Evolutionary conservation across 2,797 vertebrate genomes (phyloP).

Genomic region (Anguilla obscura): DNA sequence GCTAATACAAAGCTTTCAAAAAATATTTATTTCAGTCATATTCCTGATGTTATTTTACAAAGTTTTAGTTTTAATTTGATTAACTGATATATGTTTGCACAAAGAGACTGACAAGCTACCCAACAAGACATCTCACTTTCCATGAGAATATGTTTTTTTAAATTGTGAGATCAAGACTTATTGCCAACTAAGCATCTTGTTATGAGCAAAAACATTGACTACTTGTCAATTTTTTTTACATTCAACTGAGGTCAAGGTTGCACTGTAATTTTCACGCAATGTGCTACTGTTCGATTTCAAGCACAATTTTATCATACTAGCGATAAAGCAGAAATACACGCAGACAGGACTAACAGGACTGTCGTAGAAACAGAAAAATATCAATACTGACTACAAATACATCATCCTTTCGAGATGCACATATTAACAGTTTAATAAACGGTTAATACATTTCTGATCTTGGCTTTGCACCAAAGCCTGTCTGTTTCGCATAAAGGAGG

Average conservation of each 20-base stretch:
- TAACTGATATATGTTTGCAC: background rate
- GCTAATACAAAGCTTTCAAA: background rate
- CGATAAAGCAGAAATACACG: background rate
- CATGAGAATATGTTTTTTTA: background rate
- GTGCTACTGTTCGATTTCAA: background rate
- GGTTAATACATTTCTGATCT: conserved; percentile 36
- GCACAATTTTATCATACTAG: background rate
- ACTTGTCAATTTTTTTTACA: background rate
- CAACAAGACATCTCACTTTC: background rate
- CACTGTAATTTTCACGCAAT: background rate
- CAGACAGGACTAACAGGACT: background rate
- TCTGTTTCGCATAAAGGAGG: conserved; percentile 42
- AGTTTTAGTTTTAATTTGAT: background rate
- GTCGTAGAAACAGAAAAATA: background rate
- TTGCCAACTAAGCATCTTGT: background rate
- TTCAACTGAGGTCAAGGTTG: background rate
- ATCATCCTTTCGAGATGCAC: conserved; percentile 18
- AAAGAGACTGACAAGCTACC: too few relatives aligned
- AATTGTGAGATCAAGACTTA: background rate
- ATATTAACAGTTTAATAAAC: conserved; percentile 35
- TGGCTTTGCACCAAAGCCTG: conserved; percentile 37
- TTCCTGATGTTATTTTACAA: background rate
- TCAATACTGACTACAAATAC: background rate
- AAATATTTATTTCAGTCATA: background rate
- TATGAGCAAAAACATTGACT: background rate